phyloP scores from a whole-genome alignment of 2,888 invertebrate genomes.

The Ferrisia virgata region DNA sequence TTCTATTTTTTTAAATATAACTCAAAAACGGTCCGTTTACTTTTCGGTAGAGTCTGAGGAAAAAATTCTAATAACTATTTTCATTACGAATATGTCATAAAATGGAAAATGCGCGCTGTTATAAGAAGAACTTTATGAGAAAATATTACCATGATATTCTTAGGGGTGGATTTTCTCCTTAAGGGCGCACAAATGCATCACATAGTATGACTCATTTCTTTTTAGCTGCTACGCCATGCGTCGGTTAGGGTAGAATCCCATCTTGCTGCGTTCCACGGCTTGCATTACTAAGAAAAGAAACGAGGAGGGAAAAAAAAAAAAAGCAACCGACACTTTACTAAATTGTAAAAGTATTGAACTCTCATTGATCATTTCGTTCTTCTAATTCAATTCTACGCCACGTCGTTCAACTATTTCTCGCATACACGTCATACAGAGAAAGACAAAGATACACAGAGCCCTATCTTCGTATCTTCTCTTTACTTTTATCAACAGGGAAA shows the following conservation, averaged over 20 bases:
- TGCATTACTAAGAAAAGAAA: neutral
- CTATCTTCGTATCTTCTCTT: neutral
- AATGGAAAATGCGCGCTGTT: constrained; percentile 4
- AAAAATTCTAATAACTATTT: constrained; percentile 29
- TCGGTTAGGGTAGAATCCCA: neutral
- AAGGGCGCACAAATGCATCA: constrained; percentile 25
- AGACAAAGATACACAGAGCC: no score
- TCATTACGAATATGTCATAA: constrained; percentile 33
- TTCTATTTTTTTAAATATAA: neutral
- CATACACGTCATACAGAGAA: neutral
- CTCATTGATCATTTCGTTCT: constrained; percentile 18
- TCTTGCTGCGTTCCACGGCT: neutral
- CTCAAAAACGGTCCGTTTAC: neutral
- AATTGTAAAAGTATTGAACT: constrained; percentile 18
- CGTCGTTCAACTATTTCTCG: neutral
- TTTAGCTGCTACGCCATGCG: neutral
- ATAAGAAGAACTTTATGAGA: constrained; percentile 25
- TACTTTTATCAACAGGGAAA: neutral
- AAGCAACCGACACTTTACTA: neutral
- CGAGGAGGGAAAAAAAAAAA: no score
- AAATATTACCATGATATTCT: constrained; percentile 26
- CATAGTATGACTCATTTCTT: neutral
- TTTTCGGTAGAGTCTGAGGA: neutral
- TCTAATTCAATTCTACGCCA: neutral
- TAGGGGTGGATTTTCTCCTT: constrained; percentile 13